Base-by-base conservation (phyloP, 1,140 invertebrate genomes). In the Rhizoglyphus robini region DNA sequence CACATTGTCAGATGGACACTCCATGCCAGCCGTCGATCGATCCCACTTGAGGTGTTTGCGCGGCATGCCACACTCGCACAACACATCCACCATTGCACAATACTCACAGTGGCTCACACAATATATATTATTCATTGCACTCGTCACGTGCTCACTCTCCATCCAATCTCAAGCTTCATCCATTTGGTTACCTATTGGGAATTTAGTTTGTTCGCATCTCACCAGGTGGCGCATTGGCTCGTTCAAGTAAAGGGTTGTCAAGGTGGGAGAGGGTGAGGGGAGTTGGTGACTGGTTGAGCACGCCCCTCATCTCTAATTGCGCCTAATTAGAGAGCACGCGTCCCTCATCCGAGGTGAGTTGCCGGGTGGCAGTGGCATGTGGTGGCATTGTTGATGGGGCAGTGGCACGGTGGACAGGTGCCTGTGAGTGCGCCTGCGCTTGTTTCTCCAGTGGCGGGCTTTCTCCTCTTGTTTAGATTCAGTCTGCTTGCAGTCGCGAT, bases 251-350 rank as follows among this genome's bases (percentile, higher is more conserved):
- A 32, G 51, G 51, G 23, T 54, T 25, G 15, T 27, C 8, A 54
- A 8, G 51, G 20, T 54, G 8, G 8, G 51, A 25, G 51, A 54
- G 5, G 51, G 31, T 25, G 51, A 23, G n/a, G 36, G 36, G 36
- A 41, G 36, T 41, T 46, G 20, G 20, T 32, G 15, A 20, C 8
- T 8, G 51, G 31, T 25, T 8, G 20, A 23, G 8, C 23, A 25
- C 51, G 23, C 51, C 51, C 20, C 20, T 8, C 51, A 54, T 27
- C 31, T 20, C 51, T 54, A 54, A 54, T 54, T 54, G 51, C 20
- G 51, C 51, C 51, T 54, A 54, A 54, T 54, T 54, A 54, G 51
- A 15, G 51, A 54, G 51, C 51, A 54, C 51, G 51, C 51, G 51
- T 54, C 51, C 36, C 36, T 41, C 36, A 41, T 41, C 36, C 36